Evolutionary conservation across 23 tunicate genomes (phyloP).

Genomic region (Oikopleura vanhoeffeni): DNA sequence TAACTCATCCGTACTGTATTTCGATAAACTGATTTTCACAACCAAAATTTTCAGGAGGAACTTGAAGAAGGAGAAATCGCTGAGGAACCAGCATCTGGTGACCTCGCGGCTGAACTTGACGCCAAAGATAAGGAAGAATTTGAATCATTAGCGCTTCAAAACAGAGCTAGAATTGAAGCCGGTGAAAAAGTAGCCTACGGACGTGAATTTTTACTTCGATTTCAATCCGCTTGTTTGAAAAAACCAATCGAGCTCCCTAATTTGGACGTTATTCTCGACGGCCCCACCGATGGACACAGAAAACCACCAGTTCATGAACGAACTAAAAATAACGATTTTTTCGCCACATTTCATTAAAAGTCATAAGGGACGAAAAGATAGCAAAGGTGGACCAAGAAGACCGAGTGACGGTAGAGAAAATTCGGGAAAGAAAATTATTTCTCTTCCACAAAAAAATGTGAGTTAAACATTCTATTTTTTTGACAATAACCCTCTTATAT

Average conservation of each 20-base stretch:
- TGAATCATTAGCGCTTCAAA: neutral
- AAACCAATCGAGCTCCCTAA: slow-evolving; percentile 8
- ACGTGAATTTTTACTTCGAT: neutral
- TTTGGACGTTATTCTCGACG: slow-evolving; percentile 10
- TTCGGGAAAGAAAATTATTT: too few species aligned
- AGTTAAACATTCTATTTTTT: too few species aligned
- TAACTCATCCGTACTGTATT: too few species aligned
- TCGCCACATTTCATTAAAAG: too few species aligned
- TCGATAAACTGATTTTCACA: too few species aligned
- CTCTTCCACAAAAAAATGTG: too few species aligned
- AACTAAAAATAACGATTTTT: neutral
- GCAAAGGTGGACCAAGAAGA: too few species aligned
- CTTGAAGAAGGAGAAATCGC: neutral
- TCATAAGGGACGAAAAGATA: too few species aligned
- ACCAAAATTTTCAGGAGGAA: too few species aligned
- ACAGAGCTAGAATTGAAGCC: neutral
- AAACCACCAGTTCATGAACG: neutral
- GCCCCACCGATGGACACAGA: slow-evolving; percentile 3
- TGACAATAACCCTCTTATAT: too few species aligned
- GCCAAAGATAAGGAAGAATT: neutral
- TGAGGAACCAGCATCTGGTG: neutral
- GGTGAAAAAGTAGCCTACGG: slow-evolving; percentile 12
- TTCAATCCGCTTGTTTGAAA: neutral
- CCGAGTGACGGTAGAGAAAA: too few species aligned
- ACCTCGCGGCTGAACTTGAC: neutral